phyloP scores from a whole-genome alignment of 2,797 vertebrate genomes.

The Valencia hispanica region DNA sequence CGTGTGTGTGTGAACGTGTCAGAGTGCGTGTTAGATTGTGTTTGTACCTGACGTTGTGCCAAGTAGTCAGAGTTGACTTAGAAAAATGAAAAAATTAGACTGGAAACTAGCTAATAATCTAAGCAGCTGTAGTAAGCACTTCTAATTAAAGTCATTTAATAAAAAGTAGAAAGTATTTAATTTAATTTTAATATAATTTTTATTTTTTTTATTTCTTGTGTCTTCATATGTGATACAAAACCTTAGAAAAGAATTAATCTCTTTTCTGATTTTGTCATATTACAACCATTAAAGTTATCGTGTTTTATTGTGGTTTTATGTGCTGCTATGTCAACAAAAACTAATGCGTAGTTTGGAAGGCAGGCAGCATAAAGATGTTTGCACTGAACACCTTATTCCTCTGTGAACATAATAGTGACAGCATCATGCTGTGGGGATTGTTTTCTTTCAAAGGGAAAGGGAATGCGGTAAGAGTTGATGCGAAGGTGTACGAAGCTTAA shows the following conservation, averaged over 20 bases:
- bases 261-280: neutral
- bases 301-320: neutral
- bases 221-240: neutral
- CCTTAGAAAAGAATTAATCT: neutral
- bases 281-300: neutral
- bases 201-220: neutral
- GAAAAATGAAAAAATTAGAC: neutral
- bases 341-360: neutral
- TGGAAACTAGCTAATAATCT: neutral
- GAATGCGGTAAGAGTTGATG: neutral
- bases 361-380: neutral
- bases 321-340: neutral
- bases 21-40: conserved; percentile 6
- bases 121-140: neutral
- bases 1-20: neutral
- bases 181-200: too few relatives aligned
- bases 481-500: neutral
- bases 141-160: neutral
- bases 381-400: too few relatives aligned
- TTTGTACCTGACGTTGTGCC: conserved; percentile 3
- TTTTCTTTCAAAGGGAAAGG: too few relatives aligned
- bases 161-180: neutral
- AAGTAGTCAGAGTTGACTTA: neutral
- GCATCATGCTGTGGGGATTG: too few relatives aligned
- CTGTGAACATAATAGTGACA: too few relatives aligned